Percentiles rank a stretch among this genome's conserved stretches.
Conservation (phyloP, 2,113 vertebrate genomes). For the Thalassoma bifasciatum region DNA sequence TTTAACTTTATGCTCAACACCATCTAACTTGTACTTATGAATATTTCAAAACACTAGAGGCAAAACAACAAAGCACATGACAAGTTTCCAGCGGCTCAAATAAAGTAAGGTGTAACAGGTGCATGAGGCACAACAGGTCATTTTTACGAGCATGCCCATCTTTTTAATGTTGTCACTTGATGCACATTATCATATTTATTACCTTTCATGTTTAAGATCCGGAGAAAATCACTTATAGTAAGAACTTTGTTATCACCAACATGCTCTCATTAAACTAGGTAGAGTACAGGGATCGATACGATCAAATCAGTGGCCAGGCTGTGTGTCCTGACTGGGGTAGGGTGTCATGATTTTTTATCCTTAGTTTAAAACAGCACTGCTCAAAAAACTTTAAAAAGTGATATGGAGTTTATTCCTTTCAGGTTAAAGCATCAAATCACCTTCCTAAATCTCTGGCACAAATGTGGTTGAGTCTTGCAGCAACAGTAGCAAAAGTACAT, state of each 20-base stretch:
- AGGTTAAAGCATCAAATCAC: too few relatives aligned
- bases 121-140: too few relatives aligned
- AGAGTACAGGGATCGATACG: slow-evolving; percentile 6
- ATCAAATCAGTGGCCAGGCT: slow-evolving; percentile 27
- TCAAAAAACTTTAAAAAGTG: too few relatives aligned
- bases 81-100: neutral
- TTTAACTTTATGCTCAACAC: neutral
- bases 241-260: neutral
- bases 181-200: too few relatives aligned
- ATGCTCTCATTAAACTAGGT: neutral
- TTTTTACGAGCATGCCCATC: neutral
- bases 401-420: too few relatives aligned
- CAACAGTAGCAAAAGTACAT: slow-evolving; percentile 5
- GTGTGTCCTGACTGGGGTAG: neutral
- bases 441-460: neutral
- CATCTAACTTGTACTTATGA: neutral
- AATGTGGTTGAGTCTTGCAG: neutral
- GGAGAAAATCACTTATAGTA: neutral
- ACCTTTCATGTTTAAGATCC: neutral
- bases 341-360: neutral
- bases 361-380: neutral
- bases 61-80: neutral
- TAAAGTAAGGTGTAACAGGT: too few relatives aligned
- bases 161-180: too few relatives aligned
- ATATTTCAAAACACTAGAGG: neutral